phyloP scores from a whole-genome alignment of 2,888 invertebrate genomes.

The Odontothrips loti region DNA sequence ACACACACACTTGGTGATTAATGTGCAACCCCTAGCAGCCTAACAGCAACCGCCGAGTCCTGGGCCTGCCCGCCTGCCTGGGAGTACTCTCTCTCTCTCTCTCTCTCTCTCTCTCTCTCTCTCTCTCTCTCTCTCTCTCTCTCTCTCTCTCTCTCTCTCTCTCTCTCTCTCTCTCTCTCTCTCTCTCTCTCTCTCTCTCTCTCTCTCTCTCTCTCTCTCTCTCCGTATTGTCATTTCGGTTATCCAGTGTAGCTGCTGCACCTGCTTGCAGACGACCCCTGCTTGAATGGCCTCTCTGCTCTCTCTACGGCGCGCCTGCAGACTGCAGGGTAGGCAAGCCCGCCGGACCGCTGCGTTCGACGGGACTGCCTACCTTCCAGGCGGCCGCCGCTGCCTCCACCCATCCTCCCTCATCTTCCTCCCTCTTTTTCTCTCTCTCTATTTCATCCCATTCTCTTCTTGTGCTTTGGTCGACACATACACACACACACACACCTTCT shows the following conservation, averaged over 20 bases:
- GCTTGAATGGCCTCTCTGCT: too few species aligned
- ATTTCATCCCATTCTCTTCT: conserved; percentile 13
- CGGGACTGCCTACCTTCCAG: too few species aligned
- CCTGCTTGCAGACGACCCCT: too few species aligned
- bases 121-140: conserved; percentile 17
- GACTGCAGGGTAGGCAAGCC: too few species aligned
- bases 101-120: conserved; percentile 20
- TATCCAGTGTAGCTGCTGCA: too few species aligned
- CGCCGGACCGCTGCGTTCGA: too few species aligned
- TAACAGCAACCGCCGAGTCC: not conserved
- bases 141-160: conserved; percentile 21
- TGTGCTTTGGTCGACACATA: not conserved
- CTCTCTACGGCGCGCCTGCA: too few species aligned
- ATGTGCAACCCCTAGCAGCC: too few species aligned
- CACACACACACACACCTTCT: not conserved
- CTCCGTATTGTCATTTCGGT: too few species aligned
- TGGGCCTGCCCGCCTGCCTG: not conserved
- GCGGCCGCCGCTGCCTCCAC: not conserved
- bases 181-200: conserved; percentile 27
- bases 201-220: conserved; percentile 29
- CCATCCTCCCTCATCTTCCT: conserved; percentile 30
- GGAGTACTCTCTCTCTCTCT: conserved; percentile 30
- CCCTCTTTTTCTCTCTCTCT: conserved; percentile 20
- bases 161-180: conserved; percentile 26
- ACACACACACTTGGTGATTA: too few species aligned